Evolutionary conservation across 2,888 invertebrate genomes (phyloP), one percentile per base, ranked within the genome.

Genomic region (Corbicula japonica): DNA sequence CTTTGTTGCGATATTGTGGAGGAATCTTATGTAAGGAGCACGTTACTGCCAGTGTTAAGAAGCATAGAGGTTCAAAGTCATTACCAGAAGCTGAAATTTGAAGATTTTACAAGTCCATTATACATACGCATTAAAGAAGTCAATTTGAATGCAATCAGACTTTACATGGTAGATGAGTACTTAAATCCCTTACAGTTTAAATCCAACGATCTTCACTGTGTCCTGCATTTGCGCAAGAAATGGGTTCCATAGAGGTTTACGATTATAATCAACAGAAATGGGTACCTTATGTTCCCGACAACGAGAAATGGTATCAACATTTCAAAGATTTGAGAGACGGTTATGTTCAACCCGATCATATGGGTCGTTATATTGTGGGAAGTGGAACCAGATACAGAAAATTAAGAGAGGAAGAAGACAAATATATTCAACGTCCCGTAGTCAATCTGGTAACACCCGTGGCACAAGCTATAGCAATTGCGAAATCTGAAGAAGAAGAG

Each of bases 161-260:
- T 76, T 0, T 65, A 38, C 52, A 15, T 71, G n/a, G 32, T 10
- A 48, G 71, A 58, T 38, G 65, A 62, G 30, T n/a, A 71, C 26
- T 32, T 69, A 23, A 52, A 75, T 15, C 23, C 56, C 18, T 41
- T 75, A 5, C n/a, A 60, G 18, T 75, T 75, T 26, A 23, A 32
- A 0, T 12, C 60, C 21, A 68, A 74, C 52, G 52, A 68, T 32
- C 44, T 74, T 44, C 74, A 66, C 26, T 74, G 74, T n/a, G 61
- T 68, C 18, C 50, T 74, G 23, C 66, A 74, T 48, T 52, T 74
- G 1, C 60, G 50, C 23, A 41, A 69, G 12, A 41, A 12, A 75
- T 75, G 75, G 75, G 75, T 32, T 75, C 75, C 12, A 62, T 75
- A 69, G 46, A 75, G 28, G 75, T 75, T 10, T 75, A 69, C 46